Evolutionary conservation across 2,797 vertebrate species (phyloP).

Genomic region (Sebastes diploproa): DNA sequence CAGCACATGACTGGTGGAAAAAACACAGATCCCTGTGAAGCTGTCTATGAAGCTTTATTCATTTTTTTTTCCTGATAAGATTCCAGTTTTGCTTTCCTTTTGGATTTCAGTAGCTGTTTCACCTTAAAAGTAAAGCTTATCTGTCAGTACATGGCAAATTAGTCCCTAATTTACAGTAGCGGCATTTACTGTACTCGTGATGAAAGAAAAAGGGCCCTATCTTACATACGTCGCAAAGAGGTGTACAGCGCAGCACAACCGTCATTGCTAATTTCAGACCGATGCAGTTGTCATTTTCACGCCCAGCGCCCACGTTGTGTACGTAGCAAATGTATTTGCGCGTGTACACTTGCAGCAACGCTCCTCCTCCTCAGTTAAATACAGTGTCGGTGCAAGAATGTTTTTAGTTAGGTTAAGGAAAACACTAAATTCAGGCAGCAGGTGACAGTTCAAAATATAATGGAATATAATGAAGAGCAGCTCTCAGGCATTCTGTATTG

Average conservation of each 20-base stretch:
- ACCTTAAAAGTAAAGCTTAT: background rate
- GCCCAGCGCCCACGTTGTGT: too few species aligned
- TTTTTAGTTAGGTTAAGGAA: too few species aligned
- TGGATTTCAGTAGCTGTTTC: background rate
- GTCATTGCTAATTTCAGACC: too few species aligned
- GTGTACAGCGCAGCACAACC: too few species aligned
- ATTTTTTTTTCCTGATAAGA: background rate
- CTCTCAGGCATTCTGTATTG: too few species aligned
- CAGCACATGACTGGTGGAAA: conserved; percentile 26
- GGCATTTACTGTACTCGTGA: background rate
- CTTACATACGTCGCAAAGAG: accelerated
- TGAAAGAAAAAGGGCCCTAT: background rate
- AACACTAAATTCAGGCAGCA: too few species aligned
- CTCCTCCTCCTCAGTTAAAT: too few species aligned
- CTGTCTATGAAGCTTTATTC: background rate
- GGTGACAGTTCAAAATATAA: too few species aligned
- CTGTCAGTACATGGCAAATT: background rate
- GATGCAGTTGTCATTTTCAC: too few species aligned
- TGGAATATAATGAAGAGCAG: too few species aligned
- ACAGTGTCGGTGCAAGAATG: too few species aligned
- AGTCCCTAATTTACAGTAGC: background rate
- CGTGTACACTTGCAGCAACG: too few species aligned
- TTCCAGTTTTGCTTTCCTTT: background rate
- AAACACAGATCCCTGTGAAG: conserved; percentile 29
- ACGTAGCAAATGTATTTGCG: accelerated